Evolutionary conservation across 2,113 vertebrate genomes (phyloP).

Genomic region (Hylia prasina): DNA sequence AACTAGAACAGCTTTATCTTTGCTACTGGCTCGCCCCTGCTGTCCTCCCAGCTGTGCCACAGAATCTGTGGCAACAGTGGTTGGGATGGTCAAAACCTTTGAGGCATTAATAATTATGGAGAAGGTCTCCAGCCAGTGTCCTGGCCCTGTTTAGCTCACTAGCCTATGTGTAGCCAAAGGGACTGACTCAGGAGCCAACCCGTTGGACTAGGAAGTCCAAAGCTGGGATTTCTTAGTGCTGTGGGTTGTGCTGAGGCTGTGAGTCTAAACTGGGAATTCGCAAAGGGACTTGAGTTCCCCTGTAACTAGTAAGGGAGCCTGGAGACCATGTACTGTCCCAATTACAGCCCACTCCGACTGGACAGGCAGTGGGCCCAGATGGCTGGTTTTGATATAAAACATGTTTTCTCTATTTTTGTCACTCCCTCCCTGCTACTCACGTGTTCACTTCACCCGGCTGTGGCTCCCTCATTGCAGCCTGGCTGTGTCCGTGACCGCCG

Average conservation of each 20-base stretch:
- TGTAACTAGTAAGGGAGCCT: neutral
- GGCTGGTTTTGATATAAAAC: slow-evolving; percentile 17
- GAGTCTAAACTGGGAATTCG: slow-evolving; percentile 23
- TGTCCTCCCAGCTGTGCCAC: neutral
- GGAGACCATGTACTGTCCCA: neutral
- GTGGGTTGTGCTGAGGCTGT: neutral
- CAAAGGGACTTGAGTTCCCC: neutral
- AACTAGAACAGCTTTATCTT: neutral
- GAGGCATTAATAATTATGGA: neutral
- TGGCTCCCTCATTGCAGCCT: neutral
- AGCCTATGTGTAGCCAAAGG: neutral
- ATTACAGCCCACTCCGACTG: neutral
- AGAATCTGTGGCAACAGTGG: neutral
- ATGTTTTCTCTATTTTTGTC: slow-evolving; percentile 4
- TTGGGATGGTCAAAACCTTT: neutral
- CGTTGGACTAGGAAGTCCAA: neutral
- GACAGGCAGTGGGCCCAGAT: slow-evolving; percentile 15
- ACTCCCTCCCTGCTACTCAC: neutral
- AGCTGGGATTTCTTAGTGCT: neutral
- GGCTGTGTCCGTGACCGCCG: fast-evolving
- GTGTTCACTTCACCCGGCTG: neutral
- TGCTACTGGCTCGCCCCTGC: neutral
- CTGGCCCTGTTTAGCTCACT: neutral
- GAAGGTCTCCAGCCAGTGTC: neutral
- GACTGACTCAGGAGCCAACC: neutral